Conservation (phyloP, 1,140 invertebrate genomes). For the Heliconius hewitsoni region DNA sequence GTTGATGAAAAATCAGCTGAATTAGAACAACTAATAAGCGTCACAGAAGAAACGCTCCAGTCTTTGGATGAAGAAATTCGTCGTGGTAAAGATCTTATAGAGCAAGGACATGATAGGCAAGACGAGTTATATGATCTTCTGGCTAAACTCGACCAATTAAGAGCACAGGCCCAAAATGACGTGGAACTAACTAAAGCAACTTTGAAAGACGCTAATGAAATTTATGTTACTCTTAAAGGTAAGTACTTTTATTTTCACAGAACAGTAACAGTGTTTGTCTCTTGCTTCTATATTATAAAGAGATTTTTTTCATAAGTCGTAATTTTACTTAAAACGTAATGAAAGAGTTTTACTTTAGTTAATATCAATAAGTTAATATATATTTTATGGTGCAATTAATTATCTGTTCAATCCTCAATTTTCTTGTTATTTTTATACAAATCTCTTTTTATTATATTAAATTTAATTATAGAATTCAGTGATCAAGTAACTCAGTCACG, state of each 20-base stretch:
- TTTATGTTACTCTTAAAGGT: conserved; percentile 92
- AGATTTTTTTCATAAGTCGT: too few species aligned
- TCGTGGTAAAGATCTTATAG: conserved; percentile 82
- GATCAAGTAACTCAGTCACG: conserved; percentile 91
- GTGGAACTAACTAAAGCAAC: conserved; percentile 92
- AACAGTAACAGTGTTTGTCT: too few species aligned
- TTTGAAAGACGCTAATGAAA: conserved; percentile 92
- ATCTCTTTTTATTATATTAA: not conserved
- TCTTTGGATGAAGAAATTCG: conserved; percentile 57
- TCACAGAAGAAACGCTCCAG: conserved; percentile 66
- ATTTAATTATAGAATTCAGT: conserved; percentile 88
- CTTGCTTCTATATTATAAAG: too few species aligned
- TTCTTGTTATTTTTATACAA: not conserved
- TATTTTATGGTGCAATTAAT: too few species aligned
- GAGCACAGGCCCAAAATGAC: conserved; percentile 89
- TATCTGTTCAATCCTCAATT: not conserved
- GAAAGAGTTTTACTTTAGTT: too few species aligned
- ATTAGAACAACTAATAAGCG: conserved; percentile 67
- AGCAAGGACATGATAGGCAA: conserved; percentile 85
- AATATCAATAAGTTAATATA: too few species aligned
- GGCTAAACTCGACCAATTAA: conserved; percentile 85
- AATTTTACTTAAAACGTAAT: too few species aligned
- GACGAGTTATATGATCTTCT: conserved; percentile 83
- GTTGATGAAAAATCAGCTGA: conserved; percentile 67
- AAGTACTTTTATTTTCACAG: conserved; percentile 26